Conservation (phyloP, 2,797 vertebrate genomes). For the Bothrops alternatus region DNA sequence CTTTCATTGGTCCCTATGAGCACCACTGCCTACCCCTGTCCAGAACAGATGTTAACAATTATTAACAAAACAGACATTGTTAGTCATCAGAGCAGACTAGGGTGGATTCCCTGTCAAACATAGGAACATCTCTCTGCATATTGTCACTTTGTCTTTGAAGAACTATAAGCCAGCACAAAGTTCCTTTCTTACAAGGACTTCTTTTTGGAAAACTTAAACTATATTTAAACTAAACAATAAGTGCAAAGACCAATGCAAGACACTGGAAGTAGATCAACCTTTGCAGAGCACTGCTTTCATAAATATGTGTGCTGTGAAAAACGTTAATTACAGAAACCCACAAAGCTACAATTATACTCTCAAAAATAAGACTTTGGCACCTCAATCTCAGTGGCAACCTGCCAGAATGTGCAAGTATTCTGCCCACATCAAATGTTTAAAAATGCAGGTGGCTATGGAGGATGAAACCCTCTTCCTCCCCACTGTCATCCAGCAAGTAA, state of each 20-base stretch:
- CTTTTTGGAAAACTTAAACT: neutral
- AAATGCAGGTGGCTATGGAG: neutral
- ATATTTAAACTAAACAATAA: neutral
- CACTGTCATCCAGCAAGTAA: neutral
- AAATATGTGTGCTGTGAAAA: neutral
- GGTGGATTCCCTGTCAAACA: neutral
- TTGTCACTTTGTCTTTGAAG: neutral
- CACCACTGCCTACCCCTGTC: neutral
- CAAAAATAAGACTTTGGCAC: neutral
- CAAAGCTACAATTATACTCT: neutral
- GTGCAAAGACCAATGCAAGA: neutral
- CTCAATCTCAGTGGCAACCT: neutral
- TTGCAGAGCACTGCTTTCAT: neutral
- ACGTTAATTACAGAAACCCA: slow-evolving; percentile 12
- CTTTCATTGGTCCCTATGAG: neutral
- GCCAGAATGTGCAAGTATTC: neutral
- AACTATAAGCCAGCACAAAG: neutral
- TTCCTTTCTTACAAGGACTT: neutral
- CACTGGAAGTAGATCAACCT: neutral
- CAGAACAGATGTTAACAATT: neutral
- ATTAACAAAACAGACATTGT: neutral
- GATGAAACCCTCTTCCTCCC: neutral
- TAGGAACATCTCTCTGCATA: neutral
- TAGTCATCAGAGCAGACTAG: neutral
- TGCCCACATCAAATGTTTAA: neutral